phyloP scores from a whole-genome alignment of 2,113 vertebrate genomes.

The Chlorodrepanis virens region DNA sequence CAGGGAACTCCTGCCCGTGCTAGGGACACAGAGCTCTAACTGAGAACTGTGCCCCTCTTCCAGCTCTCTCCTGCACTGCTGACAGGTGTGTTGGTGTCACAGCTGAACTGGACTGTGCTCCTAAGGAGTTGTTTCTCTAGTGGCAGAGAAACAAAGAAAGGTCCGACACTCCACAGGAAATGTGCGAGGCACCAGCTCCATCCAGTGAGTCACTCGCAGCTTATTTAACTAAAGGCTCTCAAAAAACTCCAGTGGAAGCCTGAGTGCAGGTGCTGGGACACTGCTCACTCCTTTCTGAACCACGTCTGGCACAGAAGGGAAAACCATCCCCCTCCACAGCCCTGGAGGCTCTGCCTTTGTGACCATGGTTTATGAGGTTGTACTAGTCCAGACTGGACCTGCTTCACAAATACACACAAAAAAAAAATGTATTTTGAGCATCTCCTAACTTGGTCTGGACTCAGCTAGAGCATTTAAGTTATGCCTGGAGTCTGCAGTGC shows the following conservation, averaged over 20 bases:
- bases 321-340: not conserved
- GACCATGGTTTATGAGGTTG: not conserved
- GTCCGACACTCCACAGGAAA: not conserved
- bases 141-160: not conserved
- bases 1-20: accelerated
- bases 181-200: not conserved
- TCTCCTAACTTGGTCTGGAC: not conserved
- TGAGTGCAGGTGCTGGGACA: not conserved
- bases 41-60: not conserved
- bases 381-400: not conserved
- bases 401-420: not conserved
- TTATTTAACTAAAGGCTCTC: not conserved
- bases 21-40: not conserved
- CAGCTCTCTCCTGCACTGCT: not conserved
- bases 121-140: not conserved
- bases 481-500: not conserved
- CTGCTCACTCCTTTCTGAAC: not conserved
- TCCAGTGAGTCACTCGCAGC: not conserved
- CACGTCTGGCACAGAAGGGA: not conserved
- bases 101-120: not conserved
- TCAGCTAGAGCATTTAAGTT: not conserved
- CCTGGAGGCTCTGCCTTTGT: not conserved
- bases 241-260: not conserved
- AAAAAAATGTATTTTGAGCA: not conserved
- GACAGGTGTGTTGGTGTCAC: not conserved